Base-by-base conservation (phyloP, 2,113 vertebrate species). In the Protomyctophum bolini region DNA sequence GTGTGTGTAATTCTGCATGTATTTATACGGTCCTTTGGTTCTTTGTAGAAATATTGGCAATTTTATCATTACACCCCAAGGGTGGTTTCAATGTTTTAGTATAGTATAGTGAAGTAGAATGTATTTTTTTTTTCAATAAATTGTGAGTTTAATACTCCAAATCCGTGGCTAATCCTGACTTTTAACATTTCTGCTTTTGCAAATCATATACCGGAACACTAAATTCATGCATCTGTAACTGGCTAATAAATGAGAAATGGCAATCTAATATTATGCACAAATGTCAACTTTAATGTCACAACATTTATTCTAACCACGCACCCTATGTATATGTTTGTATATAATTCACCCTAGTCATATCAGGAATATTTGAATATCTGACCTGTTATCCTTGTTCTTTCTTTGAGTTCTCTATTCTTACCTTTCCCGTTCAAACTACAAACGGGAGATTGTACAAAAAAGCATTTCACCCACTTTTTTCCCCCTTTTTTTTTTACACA, bases 21-120 rank as follows among this genome's bases (percentile, higher is more conserved):
- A 79, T 73, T 77, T 70, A 6, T 84, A 63, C 68, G 63, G 45
- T 77, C 66, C 15, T 55, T 63, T 72, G 47, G 21, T 71, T 58
- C 46, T 75, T 60, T 79, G 45, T 72, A 64, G 65, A 77, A 58
- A 69, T 51, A 48, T 15, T 65, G 54, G 48, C 70, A 41, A 73
- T 70, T 59, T 60, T 58, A 47, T 83, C 14, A 65, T 66, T 48
- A 64, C 62, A 66, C 2, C 4, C 8, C 7, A 8, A 10, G 6
- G 68, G 29, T 57, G 59, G 10, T 66, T 21, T 6, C 0, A 62
- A 66, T 68, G 63, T 76, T 79, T 65, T 68, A 59, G 66, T 66
- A 1, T 2, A 49, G 41, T 80, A 70, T 62, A 67, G 28, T 52
- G 9, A 15, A 69, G 11, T 50, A 12, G 54, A 15, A 14, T 69